Evolutionary conservation across 2,888 invertebrate genomes (phyloP).

Genomic region (Meta bourneti): DNA sequence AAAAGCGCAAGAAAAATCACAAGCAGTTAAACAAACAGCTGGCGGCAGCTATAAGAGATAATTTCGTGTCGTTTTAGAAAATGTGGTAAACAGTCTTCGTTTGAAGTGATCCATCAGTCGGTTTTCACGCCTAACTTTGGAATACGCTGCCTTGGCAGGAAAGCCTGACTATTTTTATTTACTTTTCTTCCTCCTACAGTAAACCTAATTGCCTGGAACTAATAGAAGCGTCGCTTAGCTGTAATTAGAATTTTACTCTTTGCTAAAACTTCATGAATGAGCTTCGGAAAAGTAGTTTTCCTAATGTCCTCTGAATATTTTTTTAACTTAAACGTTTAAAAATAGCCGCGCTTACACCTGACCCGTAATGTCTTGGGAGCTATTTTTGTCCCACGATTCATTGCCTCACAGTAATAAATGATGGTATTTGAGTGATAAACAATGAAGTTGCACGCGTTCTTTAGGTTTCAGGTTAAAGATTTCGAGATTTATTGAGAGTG

Average conservation of each 20-base stretch:
- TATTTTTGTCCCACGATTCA: not conserved
- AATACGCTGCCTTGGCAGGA: slow-evolving; percentile 58
- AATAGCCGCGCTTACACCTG: not conserved
- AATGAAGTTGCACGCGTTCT: not conserved
- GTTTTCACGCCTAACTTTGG: slow-evolving; percentile 64
- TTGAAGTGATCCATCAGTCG: slow-evolving; percentile 62
- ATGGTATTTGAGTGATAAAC: not conserved
- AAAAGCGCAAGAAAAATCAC: not conserved
- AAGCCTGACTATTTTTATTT: slow-evolving; percentile 3
- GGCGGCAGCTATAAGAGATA: slow-evolving; percentile 45
- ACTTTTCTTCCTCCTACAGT: slow-evolving; percentile 1
- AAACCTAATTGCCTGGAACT: slow-evolving; percentile 74
- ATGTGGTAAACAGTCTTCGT: slow-evolving; percentile 45
- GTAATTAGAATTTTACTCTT: slow-evolving; percentile 54
- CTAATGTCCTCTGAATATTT: slow-evolving; percentile 26
- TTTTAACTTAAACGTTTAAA: not conserved
- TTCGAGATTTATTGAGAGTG: too few species aligned
- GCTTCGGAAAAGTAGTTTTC: not conserved
- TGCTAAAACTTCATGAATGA: slow-evolving; percentile 26
- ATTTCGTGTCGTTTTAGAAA: slow-evolving; percentile 48
- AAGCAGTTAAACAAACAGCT: slow-evolving; percentile 39
- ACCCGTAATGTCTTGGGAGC: not conserved
- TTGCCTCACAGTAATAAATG: not conserved
- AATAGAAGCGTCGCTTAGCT: slow-evolving; percentile 56
- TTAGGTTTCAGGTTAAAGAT: too few species aligned